Percentiles rank a stretch among this genome's conserved stretches.
phyloP scores from a whole-genome alignment of 1,140 invertebrate species.

The Reticulitermes speratus region DNA sequence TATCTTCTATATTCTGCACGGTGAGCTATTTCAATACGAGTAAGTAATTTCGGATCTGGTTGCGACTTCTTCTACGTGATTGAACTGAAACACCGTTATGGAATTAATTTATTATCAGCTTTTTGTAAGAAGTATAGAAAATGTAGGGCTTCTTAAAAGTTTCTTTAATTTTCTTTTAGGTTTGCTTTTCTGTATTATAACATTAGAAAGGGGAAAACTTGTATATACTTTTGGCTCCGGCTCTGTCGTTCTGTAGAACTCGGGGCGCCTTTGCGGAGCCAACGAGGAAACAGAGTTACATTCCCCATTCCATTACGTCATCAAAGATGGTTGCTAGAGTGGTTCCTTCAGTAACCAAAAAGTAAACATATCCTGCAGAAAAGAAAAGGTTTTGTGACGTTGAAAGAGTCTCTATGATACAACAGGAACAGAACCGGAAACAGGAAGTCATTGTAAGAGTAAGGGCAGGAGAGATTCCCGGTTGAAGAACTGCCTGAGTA shows the following conservation, averaged over 20 bases:
- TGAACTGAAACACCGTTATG: no score
- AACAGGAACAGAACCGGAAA: constrained; percentile 9
- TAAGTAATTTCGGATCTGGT: no score
- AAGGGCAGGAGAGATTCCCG: neutral
- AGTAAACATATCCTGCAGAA: neutral
- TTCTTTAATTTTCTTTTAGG: neutral
- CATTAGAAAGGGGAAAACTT: neutral
- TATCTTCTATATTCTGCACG: no score
- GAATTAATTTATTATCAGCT: no score
- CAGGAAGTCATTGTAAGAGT: neutral
- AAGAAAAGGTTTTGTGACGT: neutral
- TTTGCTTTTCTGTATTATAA: neutral
- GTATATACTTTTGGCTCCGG: neutral
- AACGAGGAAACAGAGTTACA: neutral
- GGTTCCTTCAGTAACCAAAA: neutral
- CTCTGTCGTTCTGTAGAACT: neutral
- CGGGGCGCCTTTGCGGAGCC: neutral
- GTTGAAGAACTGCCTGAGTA: neutral
- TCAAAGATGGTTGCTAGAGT: neutral
- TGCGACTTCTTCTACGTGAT: no score
- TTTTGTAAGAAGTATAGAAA: no score
- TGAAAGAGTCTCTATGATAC: neutral
- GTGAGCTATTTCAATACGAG: no score
- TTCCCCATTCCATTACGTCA: neutral
- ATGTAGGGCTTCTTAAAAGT: neutral